These are phyloP conservation scores for Priocnemis perturbator DNA, from an alignment of 2,888 invertebrate genomes.

Conservation along the genomic window DNA sequence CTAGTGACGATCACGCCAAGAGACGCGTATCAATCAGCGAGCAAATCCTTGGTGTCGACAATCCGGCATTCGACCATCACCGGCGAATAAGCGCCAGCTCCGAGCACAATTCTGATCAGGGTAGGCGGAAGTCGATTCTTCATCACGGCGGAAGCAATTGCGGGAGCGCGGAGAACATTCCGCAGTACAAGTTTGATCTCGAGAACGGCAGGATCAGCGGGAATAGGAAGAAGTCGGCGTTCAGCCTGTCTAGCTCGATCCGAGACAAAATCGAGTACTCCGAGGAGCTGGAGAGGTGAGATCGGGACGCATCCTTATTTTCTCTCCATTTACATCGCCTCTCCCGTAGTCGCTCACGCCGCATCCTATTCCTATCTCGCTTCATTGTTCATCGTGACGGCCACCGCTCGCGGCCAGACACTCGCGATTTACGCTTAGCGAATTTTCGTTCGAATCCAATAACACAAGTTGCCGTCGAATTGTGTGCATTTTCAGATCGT, in stretches of 20 bases:
- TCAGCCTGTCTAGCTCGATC: slow-evolving; percentile 72
- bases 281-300: slow-evolving; percentile 68
- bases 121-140: slow-evolving; percentile 69
- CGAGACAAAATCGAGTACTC: slow-evolving; percentile 73
- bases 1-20: slow-evolving; percentile 55
- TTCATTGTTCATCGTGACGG: no score
- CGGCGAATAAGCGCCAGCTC: slow-evolving; percentile 67
- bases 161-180: slow-evolving; percentile 70
- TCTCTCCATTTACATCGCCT: not conserved
- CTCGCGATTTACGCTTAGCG: no score
- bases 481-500: slow-evolving; percentile 80
- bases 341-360: not conserved
- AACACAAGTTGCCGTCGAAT: no score
- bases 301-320: not conserved
- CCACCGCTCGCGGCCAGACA: no score
- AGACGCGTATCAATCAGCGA: slow-evolving; percentile 72
- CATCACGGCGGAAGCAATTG: slow-evolving; percentile 64
- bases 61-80: slow-evolving; percentile 68
- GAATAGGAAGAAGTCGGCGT: slow-evolving; percentile 69
- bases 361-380: slow-evolving; percentile 14
- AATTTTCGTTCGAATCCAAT: no score
- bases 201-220: slow-evolving; percentile 67
- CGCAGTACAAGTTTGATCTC: slow-evolving; percentile 68
- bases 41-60: slow-evolving; percentile 68
- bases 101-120: slow-evolving; percentile 64